Base-by-base conservation (phyloP, 1,140 invertebrate species). In the Drosophila bipectinata region DNA sequence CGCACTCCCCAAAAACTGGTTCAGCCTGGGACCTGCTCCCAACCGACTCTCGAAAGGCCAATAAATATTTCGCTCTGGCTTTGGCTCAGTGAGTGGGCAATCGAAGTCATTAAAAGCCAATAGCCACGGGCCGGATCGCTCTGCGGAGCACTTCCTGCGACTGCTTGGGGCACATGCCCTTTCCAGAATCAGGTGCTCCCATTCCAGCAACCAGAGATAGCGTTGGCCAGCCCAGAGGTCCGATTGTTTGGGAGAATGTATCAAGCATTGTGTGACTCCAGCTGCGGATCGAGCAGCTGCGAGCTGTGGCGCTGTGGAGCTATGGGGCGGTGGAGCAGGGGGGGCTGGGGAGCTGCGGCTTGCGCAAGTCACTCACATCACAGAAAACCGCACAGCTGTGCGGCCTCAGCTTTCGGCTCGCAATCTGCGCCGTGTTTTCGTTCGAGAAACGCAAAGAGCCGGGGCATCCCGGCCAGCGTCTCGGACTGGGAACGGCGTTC, bases 401-500 rank as follows among this genome's bases (percentile, higher is more conserved):
- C 26, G 15, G 21, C 14, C 14, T 15, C 39, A 41, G 39, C n/a
- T 41, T 41, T 41, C n/a, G 39, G 28, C 21, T 12, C 52, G 39
- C 45, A 32, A 66, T 49, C 32, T 49, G 15, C 10, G 4, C 12
- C 4, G 15, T 51, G 34, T 49, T 62, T 62, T 30, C 15, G n/a
- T 26, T 63, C 24, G 58, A 24, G 58, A 24, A 61, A 49, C 14
- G 44, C 30, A 15, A 44, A 47, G 61, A 47, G 41, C 61, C 30
- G 21, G 2, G 9, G 15, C 52, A 12, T 18, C 32, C 5, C 52
- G 9, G n/a, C 5, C 57, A 28, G 9, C 14, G 28, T 28, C 34
- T 28, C 24, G 14, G 14, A 44, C 14, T 21, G 21, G 21, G 21
- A 21, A 21, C 21, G 21, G 21, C 2, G 21, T 3, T n/a, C 44